phyloP scores from a whole-genome alignment of 2,113 vertebrate species.

The Sinocyclocheilus rhinocerous region DNA sequence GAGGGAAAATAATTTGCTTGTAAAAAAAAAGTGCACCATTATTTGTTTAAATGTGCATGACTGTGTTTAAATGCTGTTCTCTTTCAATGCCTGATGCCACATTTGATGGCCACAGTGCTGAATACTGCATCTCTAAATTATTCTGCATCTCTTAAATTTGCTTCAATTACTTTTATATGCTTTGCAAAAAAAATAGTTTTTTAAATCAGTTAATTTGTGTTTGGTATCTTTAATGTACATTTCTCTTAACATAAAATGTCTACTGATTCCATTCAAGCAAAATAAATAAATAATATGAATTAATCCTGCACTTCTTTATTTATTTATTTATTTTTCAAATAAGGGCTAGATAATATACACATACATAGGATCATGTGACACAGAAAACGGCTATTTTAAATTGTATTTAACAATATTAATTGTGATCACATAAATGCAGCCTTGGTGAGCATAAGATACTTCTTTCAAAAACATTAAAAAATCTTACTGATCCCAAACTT shows the following conservation, averaged over 20 bases:
- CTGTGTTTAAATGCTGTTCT: neutral
- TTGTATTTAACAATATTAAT: neutral
- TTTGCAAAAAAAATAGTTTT: neutral
- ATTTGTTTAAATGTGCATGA: neutral
- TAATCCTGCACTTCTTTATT: no score
- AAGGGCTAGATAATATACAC: no score
- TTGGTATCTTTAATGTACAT: neutral
- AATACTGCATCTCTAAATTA: slow-evolving; percentile 4
- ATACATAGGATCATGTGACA: no score
- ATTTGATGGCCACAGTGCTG: no score
- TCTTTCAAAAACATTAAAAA: neutral
- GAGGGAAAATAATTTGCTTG: neutral
- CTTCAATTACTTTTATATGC: neutral
- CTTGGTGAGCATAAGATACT: neutral
- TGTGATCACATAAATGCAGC: neutral
- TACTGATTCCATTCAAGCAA: neutral
- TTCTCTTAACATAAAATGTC: neutral
- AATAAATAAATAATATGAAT: neutral
- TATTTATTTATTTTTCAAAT: no score
- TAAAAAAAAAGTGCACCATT: neutral
- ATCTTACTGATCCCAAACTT: neutral
- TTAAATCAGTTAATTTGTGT: neutral
- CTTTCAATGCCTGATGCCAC: neutral
- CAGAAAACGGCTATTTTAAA: neutral
- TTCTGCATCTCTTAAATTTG: neutral